Base-by-base conservation (phyloP, 2,113 vertebrate genomes). In the Acrocephalus kingi region DNA sequence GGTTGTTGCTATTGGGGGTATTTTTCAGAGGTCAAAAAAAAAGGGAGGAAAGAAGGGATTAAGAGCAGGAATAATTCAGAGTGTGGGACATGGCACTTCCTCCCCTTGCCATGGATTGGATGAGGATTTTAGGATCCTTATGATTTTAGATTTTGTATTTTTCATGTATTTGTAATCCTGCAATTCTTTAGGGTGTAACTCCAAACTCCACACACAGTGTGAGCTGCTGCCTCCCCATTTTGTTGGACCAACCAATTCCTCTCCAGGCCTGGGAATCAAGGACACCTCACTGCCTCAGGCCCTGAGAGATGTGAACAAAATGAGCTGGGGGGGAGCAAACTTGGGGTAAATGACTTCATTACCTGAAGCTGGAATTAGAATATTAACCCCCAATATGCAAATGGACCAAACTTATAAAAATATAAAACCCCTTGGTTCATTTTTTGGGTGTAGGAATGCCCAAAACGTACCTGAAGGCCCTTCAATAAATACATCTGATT, bases 181-280 rank as follows among this genome's bases (percentile, higher is more conserved):
- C 15, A 45, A 1, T 45, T 45, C 19, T 54, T 43, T 18, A 43
- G 59, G 2, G 15, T 6, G 0, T 0, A 35, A 35, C 37, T 64
- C 37, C 1, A 11, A 66, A 45, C 9, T 14, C 61, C 49, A 45
- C 1, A 3, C 0, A 1, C 11, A 55, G 11, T 30, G 39, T 1
- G 2, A 35, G 61, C 19, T 66, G 33, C 61, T 45, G 39, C 49
- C 45, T 1, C 7, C 39, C 49, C 20, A 37, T 19, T 55, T 19
- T 19, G 37, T 0, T 49, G 30, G 15, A 24, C 49, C 43, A 18
- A 62, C 17, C 61, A 66, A 45, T 45, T 79, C 76, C 76, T 45
- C 61, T 66, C 31, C 31, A 54, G 39, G 37, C 31, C 74, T 54
- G 76, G 48, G 1, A 6, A 35, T 23, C 49, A 45, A 24, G 25